A percentile compares a stretch with the other conserved stretches of the same genome.
These are phyloP conservation scores for Blastomussa wellsi DNA, from an alignment of 92 coral and sea anemone species.

Conservation along the genomic window DNA sequence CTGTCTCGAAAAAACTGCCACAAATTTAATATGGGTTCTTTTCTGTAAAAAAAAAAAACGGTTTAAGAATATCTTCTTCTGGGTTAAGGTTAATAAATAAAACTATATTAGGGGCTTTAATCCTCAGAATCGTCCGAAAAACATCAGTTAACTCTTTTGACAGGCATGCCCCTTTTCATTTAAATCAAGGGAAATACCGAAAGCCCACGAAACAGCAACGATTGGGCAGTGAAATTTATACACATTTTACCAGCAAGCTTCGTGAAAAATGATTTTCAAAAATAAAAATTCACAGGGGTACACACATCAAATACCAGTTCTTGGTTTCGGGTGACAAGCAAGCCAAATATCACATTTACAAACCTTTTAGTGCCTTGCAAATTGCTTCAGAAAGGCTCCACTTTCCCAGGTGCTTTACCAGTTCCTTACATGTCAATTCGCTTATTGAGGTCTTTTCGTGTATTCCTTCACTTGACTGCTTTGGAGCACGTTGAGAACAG, in stretches of 20 bases:
- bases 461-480: background rate
- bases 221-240: background rate
- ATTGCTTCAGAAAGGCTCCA: slow-evolving; percentile 5
- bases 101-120: too few relatives aligned
- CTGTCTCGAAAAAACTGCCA: background rate
- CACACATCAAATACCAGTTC: background rate
- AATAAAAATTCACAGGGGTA: background rate
- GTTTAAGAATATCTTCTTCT: too few relatives aligned
- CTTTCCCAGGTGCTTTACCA: background rate
- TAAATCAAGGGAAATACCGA: too few relatives aligned
- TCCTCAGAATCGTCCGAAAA: too few relatives aligned
- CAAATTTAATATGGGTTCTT: too few relatives aligned
- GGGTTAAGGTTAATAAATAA: too few relatives aligned
- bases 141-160: too few relatives aligned
- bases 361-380: slow-evolving; percentile 13
- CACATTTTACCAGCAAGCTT: background rate
- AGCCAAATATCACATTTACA: background rate
- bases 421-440: background rate
- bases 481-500: background rate
- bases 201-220: background rate
- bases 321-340: background rate
- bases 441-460: too few relatives aligned
- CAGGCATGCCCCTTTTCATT: too few relatives aligned
- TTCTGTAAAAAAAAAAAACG: too few relatives aligned
- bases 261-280: background rate